Conservation (phyloP, 2,888 invertebrate genomes). For the Troilus luridus region DNA sequence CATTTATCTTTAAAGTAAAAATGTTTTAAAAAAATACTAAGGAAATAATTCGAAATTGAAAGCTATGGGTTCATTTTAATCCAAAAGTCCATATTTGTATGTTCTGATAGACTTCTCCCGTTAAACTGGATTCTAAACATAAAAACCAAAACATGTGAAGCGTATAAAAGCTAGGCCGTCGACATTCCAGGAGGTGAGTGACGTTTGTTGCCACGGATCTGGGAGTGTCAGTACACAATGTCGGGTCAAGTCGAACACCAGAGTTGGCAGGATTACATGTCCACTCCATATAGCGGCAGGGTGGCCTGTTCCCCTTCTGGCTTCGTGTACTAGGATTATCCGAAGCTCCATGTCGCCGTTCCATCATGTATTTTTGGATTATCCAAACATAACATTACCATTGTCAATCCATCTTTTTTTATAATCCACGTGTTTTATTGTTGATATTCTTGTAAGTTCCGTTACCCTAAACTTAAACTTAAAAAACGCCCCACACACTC, state of each 20-base stretch:
- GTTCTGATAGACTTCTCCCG: neutral
- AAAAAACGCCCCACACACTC: no score
- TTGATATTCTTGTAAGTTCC: no score
- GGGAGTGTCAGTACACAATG: conserved; percentile 2
- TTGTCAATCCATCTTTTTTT: no score
- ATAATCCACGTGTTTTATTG: no score
- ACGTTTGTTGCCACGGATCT: neutral
- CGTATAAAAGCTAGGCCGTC: neutral
- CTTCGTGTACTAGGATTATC: neutral
- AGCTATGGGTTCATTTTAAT: no score
- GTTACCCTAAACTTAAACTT: no score
- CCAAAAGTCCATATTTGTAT: neutral
- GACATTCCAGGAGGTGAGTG: neutral
- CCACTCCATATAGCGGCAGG: neutral
- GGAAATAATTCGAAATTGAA: no score
- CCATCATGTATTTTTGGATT: neutral
- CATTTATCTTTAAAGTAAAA: no score
- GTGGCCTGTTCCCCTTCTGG: neutral
- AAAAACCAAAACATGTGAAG: neutral
- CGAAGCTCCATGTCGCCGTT: neutral
- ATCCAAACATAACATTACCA: neutral
- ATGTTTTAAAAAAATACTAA: no score
- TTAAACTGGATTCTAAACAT: neutral
- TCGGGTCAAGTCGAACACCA: neutral
- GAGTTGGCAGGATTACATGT: neutral